These are phyloP conservation scores for Sorex fumeus DNA, from an alignment of 2,113 vertebrate genomes.

Conservation along the genomic window DNA sequence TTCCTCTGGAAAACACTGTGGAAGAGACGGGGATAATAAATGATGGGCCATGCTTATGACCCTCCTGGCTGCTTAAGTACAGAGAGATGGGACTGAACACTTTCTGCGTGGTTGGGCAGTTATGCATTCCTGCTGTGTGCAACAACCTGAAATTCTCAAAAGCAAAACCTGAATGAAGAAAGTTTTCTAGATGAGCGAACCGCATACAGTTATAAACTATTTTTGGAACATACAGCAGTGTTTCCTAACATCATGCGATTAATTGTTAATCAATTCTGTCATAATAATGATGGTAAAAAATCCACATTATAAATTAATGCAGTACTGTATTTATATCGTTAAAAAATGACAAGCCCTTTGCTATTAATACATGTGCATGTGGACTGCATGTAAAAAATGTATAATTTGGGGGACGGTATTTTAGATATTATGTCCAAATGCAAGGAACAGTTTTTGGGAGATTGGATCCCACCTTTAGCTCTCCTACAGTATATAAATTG, in stretches of 20 bases:
- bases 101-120: not conserved
- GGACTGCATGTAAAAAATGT: not conserved
- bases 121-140: not conserved
- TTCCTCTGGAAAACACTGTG: constrained; percentile 60
- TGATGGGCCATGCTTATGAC: constrained; percentile 33
- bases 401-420: not conserved
- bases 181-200: not conserved
- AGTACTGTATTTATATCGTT: not conserved
- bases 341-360: not conserved
- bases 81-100: constrained; percentile 29
- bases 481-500: constrained; percentile 61
- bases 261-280: not conserved
- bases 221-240: not conserved
- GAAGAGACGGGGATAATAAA: constrained; percentile 42
- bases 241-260: not conserved
- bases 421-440: constrained; percentile 32
- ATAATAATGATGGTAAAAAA: not conserved
- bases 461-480: constrained; percentile 57
- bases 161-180: not conserved
- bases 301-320: not conserved
- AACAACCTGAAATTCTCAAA: not conserved
- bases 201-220: not conserved
- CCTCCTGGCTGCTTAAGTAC: constrained; percentile 3
- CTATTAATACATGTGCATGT: not conserved
- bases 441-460: constrained; percentile 44